A percentile compares a stretch with the other conserved stretches of the same genome.
Evolutionary conservation across 37 sponge, comb jelly and placozoan genomes (phyloP).

Genomic region (Tethya wilhelma): DNA sequence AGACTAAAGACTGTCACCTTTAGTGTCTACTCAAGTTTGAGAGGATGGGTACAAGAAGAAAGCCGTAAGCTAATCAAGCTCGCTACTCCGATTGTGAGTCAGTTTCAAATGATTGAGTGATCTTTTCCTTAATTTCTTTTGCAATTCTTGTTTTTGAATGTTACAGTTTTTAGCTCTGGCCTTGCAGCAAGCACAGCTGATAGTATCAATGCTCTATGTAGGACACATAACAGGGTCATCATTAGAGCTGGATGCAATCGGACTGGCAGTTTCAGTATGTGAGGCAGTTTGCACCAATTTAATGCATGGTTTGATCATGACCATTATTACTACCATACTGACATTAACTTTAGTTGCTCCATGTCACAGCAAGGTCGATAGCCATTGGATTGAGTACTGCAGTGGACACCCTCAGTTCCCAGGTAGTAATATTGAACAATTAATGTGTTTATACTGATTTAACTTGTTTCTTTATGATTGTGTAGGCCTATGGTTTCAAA

Average conservation of each 20-base stretch:
- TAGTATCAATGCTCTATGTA: neutral
- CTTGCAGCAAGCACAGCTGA: neutral
- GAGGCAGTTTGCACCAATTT: neutral
- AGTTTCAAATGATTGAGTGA: neutral
- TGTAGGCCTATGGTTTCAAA: conserved; percentile 57
- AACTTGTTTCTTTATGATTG: neutral
- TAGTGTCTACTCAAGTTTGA: neutral
- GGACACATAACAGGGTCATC: neutral
- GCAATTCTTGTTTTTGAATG: neutral
- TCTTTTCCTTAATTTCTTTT: neutral
- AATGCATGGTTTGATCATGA: neutral
- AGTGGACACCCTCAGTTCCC: conserved; percentile 55
- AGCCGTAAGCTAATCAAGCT: neutral
- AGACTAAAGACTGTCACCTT: too few relatives aligned
- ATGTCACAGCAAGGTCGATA: conserved; percentile 39
- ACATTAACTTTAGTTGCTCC: conserved; percentile 21
- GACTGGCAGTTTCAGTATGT: conserved; percentile 12
- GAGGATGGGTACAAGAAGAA: neutral
- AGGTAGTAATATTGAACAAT: conserved; percentile 14
- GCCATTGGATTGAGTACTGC: conserved; percentile 41
- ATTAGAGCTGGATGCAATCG: neutral
- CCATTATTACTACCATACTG: neutral
- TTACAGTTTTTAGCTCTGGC: neutral
- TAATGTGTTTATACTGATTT: neutral
- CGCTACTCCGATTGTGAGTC: neutral